Conservation (phyloP, 2,797 vertebrate genomes). For the Fringilla coelebs region DNA sequence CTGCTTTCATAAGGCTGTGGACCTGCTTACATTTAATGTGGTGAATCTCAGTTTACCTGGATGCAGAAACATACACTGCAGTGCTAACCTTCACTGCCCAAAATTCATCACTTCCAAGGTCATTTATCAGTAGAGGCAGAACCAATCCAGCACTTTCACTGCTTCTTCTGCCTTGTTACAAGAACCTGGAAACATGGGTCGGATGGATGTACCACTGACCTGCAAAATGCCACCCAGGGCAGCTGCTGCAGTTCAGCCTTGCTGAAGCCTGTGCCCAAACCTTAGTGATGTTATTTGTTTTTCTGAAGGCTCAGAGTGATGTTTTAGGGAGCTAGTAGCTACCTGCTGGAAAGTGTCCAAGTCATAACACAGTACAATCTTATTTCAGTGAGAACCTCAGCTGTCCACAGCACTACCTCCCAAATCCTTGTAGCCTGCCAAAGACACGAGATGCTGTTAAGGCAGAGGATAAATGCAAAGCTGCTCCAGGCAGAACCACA, state of each 20-base stretch:
- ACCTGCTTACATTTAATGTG: background rate
- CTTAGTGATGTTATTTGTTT: accelerated
- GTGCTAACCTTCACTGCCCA: background rate
- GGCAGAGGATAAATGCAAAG: background rate
- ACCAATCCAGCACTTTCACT: accelerated
- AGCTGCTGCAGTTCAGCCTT: background rate
- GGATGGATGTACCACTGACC: background rate
- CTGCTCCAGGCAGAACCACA: background rate
- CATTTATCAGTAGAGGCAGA: background rate
- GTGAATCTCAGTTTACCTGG: background rate
- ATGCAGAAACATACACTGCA: background rate
- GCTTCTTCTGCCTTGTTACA: background rate
- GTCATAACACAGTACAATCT: background rate
- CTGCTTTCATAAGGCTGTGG: background rate
- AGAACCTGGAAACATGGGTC: background rate
- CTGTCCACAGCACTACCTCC: background rate
- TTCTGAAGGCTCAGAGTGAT: background rate
- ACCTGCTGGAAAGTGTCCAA: background rate
- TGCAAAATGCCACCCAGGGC: background rate
- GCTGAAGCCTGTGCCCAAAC: background rate
- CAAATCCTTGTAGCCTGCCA: background rate
- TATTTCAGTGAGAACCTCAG: background rate
- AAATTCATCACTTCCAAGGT: background rate
- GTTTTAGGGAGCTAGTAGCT: background rate
- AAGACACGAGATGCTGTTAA: background rate